Base-by-base conservation (phyloP, 1,140 invertebrate species). In the Lanistes nyassanus region DNA sequence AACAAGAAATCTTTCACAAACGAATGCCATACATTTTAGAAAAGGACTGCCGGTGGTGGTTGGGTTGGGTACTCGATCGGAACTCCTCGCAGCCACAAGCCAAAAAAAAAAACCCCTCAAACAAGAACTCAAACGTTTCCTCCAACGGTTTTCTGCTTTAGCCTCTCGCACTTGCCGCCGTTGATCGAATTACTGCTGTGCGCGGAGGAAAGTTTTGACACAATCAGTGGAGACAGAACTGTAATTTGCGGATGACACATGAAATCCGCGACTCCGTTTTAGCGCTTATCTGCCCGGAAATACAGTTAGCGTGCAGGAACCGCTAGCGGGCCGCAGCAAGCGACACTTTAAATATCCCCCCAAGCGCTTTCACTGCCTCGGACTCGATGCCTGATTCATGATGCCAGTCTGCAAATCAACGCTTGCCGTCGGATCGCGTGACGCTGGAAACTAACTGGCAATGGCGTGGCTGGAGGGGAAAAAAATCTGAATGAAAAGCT, bases 241-340 rank as follows among this genome's bases (percentile, higher is more conserved):
- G 70, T 72, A 60, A 72, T 72, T 72, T 72, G 70, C 70, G 26
- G 70, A 72, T 72, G 70, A 72, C 70, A 72, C 70, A 72, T 60
- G 70, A 37, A 72, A 72, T 72, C 70, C 70, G 26, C 70, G 37
- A 55, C 51, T 26, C 70, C 55, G 36, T 56, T 72, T 72, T 60
- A 72, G 70, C 70, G 70, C 70, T 72, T 72, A 72, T 72, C 70
- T 72, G 1, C 29, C 56, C 55, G 13, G 56, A 72, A 72, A 62
- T 72, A 72, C 55, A 26, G 70, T 62, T 72, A 60, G 55, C 70
- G 70, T 62, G 68, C 56, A 9, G 62, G 31, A 26, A 60, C 56
- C 7, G 56, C n/a, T 6, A n/a, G n/a, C n/a, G n/a, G n/a, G 42
- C 42, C 31, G 66, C 39, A 68, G 53, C 13, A 53, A 39, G 68